These are phyloP conservation scores for Salvelinus namaycush DNA, from an alignment of 2,113 vertebrate genomes.

Conservation along the genomic window DNA sequence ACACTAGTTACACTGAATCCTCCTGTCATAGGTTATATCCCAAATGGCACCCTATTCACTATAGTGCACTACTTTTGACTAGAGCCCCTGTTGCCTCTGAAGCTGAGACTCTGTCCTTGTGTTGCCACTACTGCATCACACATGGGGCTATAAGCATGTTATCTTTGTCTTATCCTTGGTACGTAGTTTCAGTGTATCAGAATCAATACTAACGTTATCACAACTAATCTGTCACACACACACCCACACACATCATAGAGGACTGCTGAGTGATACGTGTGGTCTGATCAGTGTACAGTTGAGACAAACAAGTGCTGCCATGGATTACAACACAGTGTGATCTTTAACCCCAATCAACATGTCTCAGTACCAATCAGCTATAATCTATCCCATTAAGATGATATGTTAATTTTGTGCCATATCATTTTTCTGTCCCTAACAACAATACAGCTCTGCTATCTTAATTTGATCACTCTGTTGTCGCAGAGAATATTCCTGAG, in stretches of 20 bases:
- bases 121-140: background rate
- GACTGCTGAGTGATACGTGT: background rate
- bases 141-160: background rate
- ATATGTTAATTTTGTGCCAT: background rate
- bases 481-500: no score
- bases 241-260: background rate
- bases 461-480: no score
- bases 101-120: background rate
- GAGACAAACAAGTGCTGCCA: background rate
- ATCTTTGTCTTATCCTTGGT: background rate
- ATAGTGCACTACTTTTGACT: background rate
- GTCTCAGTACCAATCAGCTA: background rate
- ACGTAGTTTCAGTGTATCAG: background rate
- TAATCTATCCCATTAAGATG: background rate
- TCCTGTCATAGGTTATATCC: background rate
- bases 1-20: constrained; percentile 21
- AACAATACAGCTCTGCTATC: no score
- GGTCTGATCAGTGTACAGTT: background rate
- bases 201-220: background rate
- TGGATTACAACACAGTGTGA: background rate
- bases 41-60: constrained; percentile 12
- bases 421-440: no score
- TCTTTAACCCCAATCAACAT: constrained; percentile 1
- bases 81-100: background rate
- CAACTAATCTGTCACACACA: background rate